Conservation (phyloP, 2,113 vertebrate genomes). For the Notothenia rossii region DNA sequence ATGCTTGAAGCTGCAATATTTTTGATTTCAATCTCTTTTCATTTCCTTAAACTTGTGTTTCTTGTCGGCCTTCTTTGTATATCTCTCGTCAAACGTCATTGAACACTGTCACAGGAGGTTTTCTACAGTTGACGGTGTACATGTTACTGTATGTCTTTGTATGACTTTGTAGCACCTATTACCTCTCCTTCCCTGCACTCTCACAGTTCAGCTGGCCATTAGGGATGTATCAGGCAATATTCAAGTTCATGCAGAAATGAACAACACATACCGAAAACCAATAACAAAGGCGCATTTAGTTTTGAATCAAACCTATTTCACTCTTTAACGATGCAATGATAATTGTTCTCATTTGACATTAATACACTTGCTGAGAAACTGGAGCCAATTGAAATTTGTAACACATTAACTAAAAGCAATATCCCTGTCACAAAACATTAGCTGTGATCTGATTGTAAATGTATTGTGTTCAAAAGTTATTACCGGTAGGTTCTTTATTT, state of each 20-base stretch:
- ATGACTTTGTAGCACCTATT: conserved; percentile 4
- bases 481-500: conserved; percentile 3
- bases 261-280: neutral
- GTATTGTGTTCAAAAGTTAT: conserved; percentile 36
- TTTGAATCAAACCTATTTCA: conserved; percentile 27
- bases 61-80: neutral
- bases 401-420: conserved; percentile 42
- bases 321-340: conserved; percentile 14
- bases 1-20: conserved; percentile 5
- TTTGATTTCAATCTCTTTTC: conserved; percentile 40
- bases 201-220: conserved; percentile 46
- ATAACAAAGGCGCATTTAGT: neutral
- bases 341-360: conserved; percentile 36
- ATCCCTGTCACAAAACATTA: conserved; percentile 48
- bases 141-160: conserved; percentile 6
- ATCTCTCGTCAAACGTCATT: conserved; percentile 14
- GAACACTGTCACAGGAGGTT: neutral
- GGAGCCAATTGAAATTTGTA: conserved; percentile 35
- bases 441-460: conserved; percentile 39
- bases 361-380: conserved; percentile 23
- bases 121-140: neutral
- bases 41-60: conserved; percentile 31
- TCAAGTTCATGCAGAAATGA: conserved; percentile 1
- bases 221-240: conserved; percentile 9
- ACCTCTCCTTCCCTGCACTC: conserved; percentile 10